A percentile compares a stretch with the other conserved stretches of the same genome.
Evolutionary conservation across 2,797 vertebrate genomes (phyloP).

Genomic region (Cyprinodon diabolis): DNA sequence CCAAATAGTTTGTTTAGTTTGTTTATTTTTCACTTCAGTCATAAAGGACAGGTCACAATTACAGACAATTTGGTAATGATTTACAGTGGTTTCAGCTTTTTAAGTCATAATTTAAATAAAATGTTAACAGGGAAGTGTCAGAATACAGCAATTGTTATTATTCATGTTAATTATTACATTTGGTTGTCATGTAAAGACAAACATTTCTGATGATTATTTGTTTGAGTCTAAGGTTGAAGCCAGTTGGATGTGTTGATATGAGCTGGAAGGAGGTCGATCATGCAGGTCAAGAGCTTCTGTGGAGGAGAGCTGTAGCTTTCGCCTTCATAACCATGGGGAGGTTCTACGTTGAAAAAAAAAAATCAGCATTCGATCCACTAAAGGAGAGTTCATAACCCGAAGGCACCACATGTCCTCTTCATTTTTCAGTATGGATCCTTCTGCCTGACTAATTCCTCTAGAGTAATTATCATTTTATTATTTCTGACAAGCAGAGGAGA

Average conservation of each 20-base stretch:
- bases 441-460: background rate
- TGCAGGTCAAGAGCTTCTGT: background rate
- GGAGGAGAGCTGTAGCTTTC: background rate
- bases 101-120: too few relatives aligned
- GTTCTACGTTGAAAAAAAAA: background rate
- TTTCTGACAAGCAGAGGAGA: background rate
- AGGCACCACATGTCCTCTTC: background rate
- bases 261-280: background rate
- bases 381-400: background rate
- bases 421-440: background rate
- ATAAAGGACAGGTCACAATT: too few relatives aligned
- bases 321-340: background rate
- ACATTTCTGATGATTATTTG: background rate
- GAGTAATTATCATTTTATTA: background rate
- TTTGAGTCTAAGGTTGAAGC: background rate
- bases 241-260: background rate
- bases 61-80: too few relatives aligned
- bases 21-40: too few relatives aligned
- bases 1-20: background rate
- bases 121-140: background rate
- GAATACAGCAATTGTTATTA: background rate
- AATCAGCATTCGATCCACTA: conserved; percentile 2
- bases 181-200: background rate
- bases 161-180: background rate
- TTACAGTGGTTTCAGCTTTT: too few relatives aligned